phyloP scores from a whole-genome alignment of 2,113 vertebrate genomes.

The Ramphastos sulfuratus region DNA sequence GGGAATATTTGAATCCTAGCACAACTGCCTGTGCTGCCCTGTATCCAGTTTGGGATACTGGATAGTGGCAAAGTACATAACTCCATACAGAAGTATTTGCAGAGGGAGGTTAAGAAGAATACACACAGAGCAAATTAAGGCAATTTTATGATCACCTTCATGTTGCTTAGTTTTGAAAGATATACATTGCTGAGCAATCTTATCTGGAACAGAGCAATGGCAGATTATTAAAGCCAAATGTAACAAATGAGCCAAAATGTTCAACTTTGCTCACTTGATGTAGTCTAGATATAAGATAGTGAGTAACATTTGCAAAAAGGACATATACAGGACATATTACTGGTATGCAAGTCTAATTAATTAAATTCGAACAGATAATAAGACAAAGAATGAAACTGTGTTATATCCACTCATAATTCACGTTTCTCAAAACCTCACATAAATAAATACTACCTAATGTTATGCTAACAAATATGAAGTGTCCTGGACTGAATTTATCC shows the following conservation, averaged over 20 bases:
- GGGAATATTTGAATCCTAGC: too few relatives aligned
- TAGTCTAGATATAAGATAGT: not conserved
- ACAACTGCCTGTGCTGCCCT: too few relatives aligned
- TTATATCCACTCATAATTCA: not conserved
- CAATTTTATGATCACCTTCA: not conserved
- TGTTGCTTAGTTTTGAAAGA: not conserved
- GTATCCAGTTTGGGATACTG: too few relatives aligned
- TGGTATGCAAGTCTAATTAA: not conserved
- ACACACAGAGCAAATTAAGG: not conserved
- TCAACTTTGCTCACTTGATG: not conserved
- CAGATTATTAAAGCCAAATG: not conserved
- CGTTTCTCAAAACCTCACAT: not conserved
- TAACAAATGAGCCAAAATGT: not conserved
- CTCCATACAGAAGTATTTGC: not conserved
- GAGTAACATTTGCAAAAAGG: not conserved
- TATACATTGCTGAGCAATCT: not conserved
- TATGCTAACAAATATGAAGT: not conserved
- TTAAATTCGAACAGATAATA: not conserved
- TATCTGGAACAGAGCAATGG: not conserved
- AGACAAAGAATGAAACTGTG: not conserved
- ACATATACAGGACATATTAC: not conserved
- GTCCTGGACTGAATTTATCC: not conserved
- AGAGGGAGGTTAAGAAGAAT: not conserved
- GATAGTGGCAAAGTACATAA: not conserved
- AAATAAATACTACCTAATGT: not conserved